Conservation (phyloP, 2,888 invertebrate genomes). For the Acholoe squamosa region DNA sequence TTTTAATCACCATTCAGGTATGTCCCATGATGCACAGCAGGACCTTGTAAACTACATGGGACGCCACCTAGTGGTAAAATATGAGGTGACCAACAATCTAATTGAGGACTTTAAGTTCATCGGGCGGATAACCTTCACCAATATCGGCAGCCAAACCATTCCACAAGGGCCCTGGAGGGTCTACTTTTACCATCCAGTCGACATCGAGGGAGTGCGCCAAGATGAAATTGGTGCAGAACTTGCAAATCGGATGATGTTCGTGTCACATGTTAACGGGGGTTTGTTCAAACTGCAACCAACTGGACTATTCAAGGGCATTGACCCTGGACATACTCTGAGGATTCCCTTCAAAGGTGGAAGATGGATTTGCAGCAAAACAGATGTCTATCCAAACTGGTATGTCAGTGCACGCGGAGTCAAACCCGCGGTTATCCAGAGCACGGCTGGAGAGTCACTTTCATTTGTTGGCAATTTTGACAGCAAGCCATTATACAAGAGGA, state of each 20-base stretch:
- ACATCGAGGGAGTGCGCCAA: constrained; percentile 60
- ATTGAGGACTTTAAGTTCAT: constrained; percentile 66
- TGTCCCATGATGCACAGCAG: not conserved
- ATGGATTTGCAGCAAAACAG: constrained; percentile 71
- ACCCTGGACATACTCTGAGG: constrained; percentile 65
- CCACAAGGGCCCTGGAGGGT: constrained; percentile 72
- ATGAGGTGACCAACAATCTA: constrained; percentile 72
- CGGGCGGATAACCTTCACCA: constrained; percentile 71
- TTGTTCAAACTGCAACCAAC: constrained; percentile 71
- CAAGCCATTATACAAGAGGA: constrained; percentile 46
- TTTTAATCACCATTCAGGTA: not conserved
- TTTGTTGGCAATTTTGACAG: constrained; percentile 67
- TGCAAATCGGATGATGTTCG: constrained; percentile 67
- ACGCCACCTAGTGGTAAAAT: constrained; percentile 68
- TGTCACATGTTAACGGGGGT: constrained; percentile 72
- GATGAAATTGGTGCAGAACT: constrained; percentile 62
- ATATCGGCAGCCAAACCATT: constrained; percentile 71
- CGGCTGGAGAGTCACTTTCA: constrained; percentile 71
- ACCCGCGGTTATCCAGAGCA: constrained; percentile 71
- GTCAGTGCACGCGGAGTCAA: constrained; percentile 68
- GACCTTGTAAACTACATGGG: constrained; percentile 69
- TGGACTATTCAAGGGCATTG: constrained; percentile 66
- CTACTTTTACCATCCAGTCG: constrained; percentile 70
- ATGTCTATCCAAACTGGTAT: constrained; percentile 75
- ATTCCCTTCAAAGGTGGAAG: constrained; percentile 68